A percentile compares a stretch with the other conserved stretches of the same genome.
These are phyloP conservation scores for Dinocampus coccinellae DNA, from an alignment of 2,888 invertebrate species.

Conservation along the genomic window DNA sequence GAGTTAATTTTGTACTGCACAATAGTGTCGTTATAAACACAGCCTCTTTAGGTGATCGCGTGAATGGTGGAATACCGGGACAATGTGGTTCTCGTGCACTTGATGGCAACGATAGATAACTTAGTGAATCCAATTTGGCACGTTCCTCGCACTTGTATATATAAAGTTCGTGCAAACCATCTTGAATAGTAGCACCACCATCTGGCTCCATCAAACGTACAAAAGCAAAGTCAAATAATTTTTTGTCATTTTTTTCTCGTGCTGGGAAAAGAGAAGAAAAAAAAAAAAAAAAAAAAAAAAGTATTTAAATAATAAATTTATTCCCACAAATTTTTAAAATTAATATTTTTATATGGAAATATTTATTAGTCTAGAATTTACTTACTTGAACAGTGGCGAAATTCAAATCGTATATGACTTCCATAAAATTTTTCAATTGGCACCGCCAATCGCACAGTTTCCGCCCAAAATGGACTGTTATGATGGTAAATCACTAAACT, in stretches of 20 bases:
- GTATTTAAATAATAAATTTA: not conserved
- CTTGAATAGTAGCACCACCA: conserved; percentile 89
- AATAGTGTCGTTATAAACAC: conserved; percentile 86
- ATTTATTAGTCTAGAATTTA: conserved; percentile 46
- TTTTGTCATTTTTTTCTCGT: conserved; percentile 90
- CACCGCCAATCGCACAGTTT: conserved; percentile 87
- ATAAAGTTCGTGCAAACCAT: conserved; percentile 89
- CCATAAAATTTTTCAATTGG: conserved; percentile 93
- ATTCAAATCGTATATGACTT: conserved; percentile 93
- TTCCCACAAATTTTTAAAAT: conserved; percentile 11
- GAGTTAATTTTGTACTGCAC: conserved; percentile 97
- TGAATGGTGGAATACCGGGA: conserved; percentile 71
- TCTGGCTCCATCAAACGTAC: conserved; percentile 87
- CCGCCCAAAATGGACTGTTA: conserved; percentile 93
- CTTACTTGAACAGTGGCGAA: conserved; percentile 93
- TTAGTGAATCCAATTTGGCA: conserved; percentile 75
- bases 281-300: not conserved
- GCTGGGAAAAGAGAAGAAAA: conserved; percentile 72
- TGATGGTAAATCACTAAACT: conserved; percentile 94
- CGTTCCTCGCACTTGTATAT: conserved; percentile 94
- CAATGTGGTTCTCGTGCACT: conserved; percentile 62
- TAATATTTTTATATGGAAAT: no score
- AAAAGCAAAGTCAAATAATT: conserved; percentile 92
- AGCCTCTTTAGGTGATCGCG: conserved; percentile 86
- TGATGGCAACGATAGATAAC: conserved; percentile 70